phyloP scores from a whole-genome alignment of 2,113 vertebrate species.

The Urocynchramus pylzowi region DNA sequence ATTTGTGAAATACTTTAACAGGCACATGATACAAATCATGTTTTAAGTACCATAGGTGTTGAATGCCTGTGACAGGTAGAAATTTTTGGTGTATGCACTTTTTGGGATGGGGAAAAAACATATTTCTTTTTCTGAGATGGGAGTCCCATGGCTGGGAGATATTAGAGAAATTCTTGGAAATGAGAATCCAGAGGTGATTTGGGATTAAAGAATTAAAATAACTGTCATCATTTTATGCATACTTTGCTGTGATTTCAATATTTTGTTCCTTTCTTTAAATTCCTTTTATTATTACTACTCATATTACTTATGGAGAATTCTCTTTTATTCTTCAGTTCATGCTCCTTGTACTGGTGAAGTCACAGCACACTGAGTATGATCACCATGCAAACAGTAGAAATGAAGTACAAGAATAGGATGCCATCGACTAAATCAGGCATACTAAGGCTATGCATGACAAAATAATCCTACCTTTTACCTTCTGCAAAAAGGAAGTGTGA shows the following conservation, averaged over 20 bases:
- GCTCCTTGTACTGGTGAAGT: not conserved
- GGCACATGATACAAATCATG: slow-evolving; percentile 18
- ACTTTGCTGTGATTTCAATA: not conserved
- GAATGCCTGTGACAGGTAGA: slow-evolving; percentile 8
- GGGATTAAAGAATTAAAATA: not conserved
- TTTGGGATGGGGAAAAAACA: not conserved
- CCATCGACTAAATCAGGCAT: not conserved
- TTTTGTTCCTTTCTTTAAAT: not conserved
- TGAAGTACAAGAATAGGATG: not conserved
- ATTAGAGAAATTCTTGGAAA: not conserved
- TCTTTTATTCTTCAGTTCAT: not conserved
- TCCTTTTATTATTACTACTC: not conserved
- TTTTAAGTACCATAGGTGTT: slow-evolving; percentile 15
- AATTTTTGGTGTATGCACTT: not conserved
- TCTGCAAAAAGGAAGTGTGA: not conserved
- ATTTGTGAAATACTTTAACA: slow-evolving; percentile 16
- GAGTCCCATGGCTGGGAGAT: not conserved
- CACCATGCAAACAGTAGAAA: not conserved
- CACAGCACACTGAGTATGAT: not conserved
- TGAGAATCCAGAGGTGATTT: not conserved
- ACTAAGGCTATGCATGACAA: not conserved
- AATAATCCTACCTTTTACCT: not conserved
- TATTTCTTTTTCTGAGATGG: not conserved
- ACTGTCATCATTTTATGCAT: not conserved
- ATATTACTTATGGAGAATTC: not conserved